phyloP scores from a whole-genome alignment of 2,797 vertebrate species.

The Tachyglossus aculeatus region DNA sequence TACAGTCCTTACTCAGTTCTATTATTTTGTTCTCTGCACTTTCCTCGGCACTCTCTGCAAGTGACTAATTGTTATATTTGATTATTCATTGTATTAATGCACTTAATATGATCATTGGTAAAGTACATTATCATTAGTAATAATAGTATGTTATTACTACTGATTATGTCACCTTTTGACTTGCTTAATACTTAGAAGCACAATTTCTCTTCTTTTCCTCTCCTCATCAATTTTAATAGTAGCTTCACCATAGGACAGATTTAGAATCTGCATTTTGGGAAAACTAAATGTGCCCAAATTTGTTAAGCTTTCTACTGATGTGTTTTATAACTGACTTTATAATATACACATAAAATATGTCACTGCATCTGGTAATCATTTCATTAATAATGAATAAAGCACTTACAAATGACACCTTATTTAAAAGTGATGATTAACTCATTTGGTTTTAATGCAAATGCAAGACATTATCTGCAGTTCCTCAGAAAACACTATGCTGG shows the following conservation, averaged over 20 bases:
- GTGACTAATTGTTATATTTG: not conserved
- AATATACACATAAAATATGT: constrained; percentile 48
- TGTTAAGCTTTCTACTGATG: constrained; percentile 53
- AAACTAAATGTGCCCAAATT: not conserved
- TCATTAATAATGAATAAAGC: constrained; percentile 52
- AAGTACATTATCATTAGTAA: not conserved
- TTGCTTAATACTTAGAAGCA: not conserved
- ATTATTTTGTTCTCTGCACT: not conserved
- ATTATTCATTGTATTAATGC: not conserved
- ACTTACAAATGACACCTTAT: constrained; percentile 53
- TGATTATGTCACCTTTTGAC: constrained; percentile 23
- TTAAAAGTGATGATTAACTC: constrained; percentile 40
- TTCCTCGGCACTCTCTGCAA: not conserved
- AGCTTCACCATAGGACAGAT: not conserved
- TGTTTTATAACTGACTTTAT: constrained; percentile 35
- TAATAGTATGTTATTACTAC: constrained; percentile 52
- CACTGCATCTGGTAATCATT: constrained; percentile 48
- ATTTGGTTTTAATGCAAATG: constrained; percentile 45
- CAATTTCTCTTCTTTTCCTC: no score
- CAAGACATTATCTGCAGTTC: constrained; percentile 45
- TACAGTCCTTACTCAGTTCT: not conserved
- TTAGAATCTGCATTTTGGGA: not conserved
- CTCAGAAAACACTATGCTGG: constrained; percentile 16
- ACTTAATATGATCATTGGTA: accelerated
- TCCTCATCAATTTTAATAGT: not conserved